These are phyloP conservation scores for Rhimphoctona megacephalus DNA, from an alignment of 2,888 invertebrate species.

Conservation along the genomic window DNA sequence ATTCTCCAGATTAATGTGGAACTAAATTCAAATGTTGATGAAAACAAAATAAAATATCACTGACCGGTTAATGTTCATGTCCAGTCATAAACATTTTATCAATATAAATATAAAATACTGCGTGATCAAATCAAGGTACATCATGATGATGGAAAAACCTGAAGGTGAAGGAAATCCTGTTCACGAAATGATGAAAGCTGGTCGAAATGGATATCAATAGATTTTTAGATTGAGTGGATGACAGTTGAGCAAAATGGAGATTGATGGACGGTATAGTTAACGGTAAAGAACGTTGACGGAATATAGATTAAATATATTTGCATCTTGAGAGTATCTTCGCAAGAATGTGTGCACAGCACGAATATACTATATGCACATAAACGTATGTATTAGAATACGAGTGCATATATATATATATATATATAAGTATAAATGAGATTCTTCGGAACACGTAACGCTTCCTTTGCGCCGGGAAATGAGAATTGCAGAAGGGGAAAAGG, in stretches of 20 bases:
- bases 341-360: background rate
- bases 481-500: slow-evolving; percentile 32
- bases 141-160: background rate
- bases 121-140: background rate
- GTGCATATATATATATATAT: background rate
- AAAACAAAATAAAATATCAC: background rate
- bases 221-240: background rate
- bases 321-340: background rate
- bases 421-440: slow-evolving; percentile 3
- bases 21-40: background rate
- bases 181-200: background rate
- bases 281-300: background rate
- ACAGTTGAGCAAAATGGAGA: background rate
- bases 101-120: background rate
- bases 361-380: background rate
- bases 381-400: background rate
- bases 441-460: slow-evolving; percentile 37
- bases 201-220: background rate
- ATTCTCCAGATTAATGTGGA: background rate
- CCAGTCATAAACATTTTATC: too few species aligned
- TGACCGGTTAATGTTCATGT: too few species aligned
- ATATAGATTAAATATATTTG: slow-evolving; percentile 31
- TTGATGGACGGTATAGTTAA: background rate
- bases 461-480: slow-evolving; percentile 37
- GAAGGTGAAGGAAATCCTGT: background rate